Conservation (phyloP, 1,140 invertebrate species). For the Papilio polytes region DNA sequence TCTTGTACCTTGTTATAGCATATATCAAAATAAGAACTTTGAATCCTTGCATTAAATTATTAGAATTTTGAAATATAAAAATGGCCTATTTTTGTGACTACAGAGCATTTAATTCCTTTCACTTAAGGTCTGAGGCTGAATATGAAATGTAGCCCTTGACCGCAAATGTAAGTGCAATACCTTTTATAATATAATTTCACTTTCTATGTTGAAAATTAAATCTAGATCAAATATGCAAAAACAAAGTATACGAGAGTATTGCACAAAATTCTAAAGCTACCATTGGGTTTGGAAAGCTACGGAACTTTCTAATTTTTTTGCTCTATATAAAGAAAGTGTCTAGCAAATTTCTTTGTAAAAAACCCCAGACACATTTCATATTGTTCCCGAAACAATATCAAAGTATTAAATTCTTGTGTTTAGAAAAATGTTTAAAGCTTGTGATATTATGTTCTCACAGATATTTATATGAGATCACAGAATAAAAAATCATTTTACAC, state of each 20-base stretch:
- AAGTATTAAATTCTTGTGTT: neutral
- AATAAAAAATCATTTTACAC: neutral
- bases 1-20: no score
- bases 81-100: no score
- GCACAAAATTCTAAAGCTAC: neutral
- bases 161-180: no score
- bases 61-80: no score
- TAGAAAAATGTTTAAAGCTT: constrained; percentile 2
- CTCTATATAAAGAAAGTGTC: constrained; percentile 33
- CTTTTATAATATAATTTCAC: neutral
- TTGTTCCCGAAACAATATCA: constrained; percentile 33
- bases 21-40: no score
- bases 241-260: neutral
- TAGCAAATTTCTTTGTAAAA: constrained; percentile 34
- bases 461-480: no score
- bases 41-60: no score
- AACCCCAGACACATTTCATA: constrained; percentile 34
- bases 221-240: neutral
- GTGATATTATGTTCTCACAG: no score
- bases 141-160: no score
- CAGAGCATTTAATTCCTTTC: no score
- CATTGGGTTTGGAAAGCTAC: constrained; percentile 2
- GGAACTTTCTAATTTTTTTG: constrained; percentile 12
- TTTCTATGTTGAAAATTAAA: neutral
- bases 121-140: no score